Conservation (phyloP, 2,888 invertebrate species). For the Oscheius onirici region DNA sequence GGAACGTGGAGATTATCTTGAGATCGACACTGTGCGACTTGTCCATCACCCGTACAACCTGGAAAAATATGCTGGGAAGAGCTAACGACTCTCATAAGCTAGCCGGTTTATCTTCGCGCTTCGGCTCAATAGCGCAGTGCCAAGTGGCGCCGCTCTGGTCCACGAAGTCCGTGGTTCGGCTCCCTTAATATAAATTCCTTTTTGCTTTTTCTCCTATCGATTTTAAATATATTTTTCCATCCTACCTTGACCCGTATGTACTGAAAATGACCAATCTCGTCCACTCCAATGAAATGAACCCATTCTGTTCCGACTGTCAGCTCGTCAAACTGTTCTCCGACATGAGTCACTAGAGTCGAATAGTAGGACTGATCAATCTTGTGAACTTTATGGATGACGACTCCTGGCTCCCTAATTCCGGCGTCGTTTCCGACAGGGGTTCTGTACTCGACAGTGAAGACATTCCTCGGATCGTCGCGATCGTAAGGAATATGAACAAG, state of each 20-base stretch:
- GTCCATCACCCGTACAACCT: constrained; percentile 34
- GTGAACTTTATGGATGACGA: constrained; percentile 65
- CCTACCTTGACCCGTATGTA: constrained; percentile 42
- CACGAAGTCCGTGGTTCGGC: too few relatives aligned
- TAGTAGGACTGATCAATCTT: constrained; percentile 56
- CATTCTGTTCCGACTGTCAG: constrained; percentile 66
- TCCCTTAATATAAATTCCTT: too few relatives aligned
- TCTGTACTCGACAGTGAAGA: constrained; percentile 66
- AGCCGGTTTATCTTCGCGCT: too few relatives aligned
- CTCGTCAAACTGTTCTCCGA: constrained; percentile 57
- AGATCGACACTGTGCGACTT: constrained; percentile 40
- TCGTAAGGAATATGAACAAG: constrained; percentile 66
- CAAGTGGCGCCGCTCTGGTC: too few relatives aligned
- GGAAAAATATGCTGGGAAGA: not conserved
- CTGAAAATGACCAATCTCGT: constrained; percentile 36
- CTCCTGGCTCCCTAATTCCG: constrained; percentile 56
- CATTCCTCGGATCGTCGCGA: constrained; percentile 64
- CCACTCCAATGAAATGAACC: constrained; percentile 54
- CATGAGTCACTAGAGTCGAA: constrained; percentile 63
- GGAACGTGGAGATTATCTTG: constrained; percentile 39
- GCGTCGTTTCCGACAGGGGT: constrained; percentile 60
- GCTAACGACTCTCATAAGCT: too few relatives aligned
- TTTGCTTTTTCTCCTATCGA: too few relatives aligned
- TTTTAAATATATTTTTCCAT: not conserved
- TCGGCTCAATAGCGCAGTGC: too few relatives aligned